Evolutionary conservation across 2,888 invertebrate species (phyloP).

Genomic region (Herminia tarsipennalis): DNA sequence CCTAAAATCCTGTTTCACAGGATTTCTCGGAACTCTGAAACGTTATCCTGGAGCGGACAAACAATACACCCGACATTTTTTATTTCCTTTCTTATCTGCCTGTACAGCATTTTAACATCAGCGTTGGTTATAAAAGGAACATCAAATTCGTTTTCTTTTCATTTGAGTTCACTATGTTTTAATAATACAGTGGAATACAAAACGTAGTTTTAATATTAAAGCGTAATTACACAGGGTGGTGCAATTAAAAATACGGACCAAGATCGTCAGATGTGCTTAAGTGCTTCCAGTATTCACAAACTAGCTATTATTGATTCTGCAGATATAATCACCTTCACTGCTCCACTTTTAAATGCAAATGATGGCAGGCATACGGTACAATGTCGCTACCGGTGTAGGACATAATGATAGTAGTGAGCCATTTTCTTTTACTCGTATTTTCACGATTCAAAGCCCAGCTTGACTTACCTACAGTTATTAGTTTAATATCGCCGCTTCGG

Average conservation of each 20-base stretch:
- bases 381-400: too few relatives aligned
- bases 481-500: conserved; percentile 12
- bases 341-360: conserved; percentile 34
- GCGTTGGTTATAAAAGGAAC: too few relatives aligned
- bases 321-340: conserved; percentile 42
- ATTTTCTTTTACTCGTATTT: conserved; percentile 19
- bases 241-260: too few relatives aligned
- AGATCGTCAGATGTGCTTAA: too few relatives aligned
- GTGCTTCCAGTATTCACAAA: conserved; percentile 4
- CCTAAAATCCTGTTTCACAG: conserved; percentile 55
- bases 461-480: conserved; percentile 13
- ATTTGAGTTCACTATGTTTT: too few relatives aligned
- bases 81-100: conserved; percentile 14
- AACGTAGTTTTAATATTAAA: too few relatives aligned
- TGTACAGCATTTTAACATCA: too few relatives aligned
- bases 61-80: conserved; percentile 19
- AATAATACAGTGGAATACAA: too few relatives aligned
- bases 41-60: conserved; percentile 26
- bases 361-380: too few relatives aligned
- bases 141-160: too few relatives aligned
- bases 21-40: conserved; percentile 55
- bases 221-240: neutral
- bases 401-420: neutral
- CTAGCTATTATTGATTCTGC: conserved; percentile 32
- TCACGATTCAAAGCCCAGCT: conserved; percentile 4